Evolutionary conservation across 1,140 invertebrate species (phyloP), one percentile per base, ranked within the genome.

Genomic region (Atta cephalotes): DNA sequence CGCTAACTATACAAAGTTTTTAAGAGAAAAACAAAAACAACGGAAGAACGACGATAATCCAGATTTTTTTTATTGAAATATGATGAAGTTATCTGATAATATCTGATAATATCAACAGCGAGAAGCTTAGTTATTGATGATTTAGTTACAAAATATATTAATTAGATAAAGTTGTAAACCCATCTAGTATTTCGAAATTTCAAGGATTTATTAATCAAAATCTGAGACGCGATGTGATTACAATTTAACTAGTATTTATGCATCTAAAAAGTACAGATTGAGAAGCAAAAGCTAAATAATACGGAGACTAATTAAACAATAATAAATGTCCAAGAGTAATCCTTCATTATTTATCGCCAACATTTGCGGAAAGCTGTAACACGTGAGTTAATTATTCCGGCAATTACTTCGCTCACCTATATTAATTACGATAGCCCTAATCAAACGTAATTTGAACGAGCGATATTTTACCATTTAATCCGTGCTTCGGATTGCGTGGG

Each of bases 401-500:
- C 62, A 51, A 51, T 68, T 72, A 72, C 49, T 81, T 70, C n/a
- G n/a, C 58, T 6, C 28, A 21, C 28, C 31, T 14, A 31, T 51
- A 84, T 76, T 84, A 84, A 84, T 84, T 71, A 62, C 39, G 80
- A 60, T 60, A 25, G 70, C 70, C 56, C 56, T 35, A 74, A 84
- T 84, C 70, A 84, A 84, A 76, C 70, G 56, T 76, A 74, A 84
- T 74, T 76, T 68, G 80, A 62, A 62, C 70, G 70, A 62, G 45
- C 80, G 56, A 84, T 84, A 84, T 84, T 84, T 84, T 84, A 76
- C 49, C 80, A 71, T 84, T 84, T 84, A 76, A 84, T 84, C 80
- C 80, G 70, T 68, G 56, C 53, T 74, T 84, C 80, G 80, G 70
- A 84, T 84, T 76, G 74, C 58, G 45, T 18, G 35, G 51, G 9